Percentiles rank a stretch among this genome's conserved stretches.
phyloP scores from a whole-genome alignment of 2,113 vertebrate species.

The cat (Felis catus) region F.catus_Fca126_mat1.0 CM031429.1:61329001-61329500 shows the following conservation, averaged over 20 bases:
- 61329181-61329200: background rate
- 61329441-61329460: background rate
- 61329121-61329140: background rate
- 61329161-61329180: background rate
- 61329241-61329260: background rate
- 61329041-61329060: background rate
- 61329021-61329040: background rate
- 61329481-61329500: background rate
- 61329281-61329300: background rate
- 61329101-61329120: background rate
- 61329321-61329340: background rate
- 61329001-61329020: background rate
- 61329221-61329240: background rate
- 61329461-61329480: background rate
- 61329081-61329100: background rate
- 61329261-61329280: background rate
- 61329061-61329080: background rate
- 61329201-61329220: background rate
- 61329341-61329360: background rate
- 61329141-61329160: background rate
- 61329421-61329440: background rate
- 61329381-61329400: background rate
- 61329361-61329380: background rate
- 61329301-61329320: background rate
- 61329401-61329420: background rate